A percentile compares a stretch with the other conserved stretches of the same genome.
phyloP scores from a whole-genome alignment of 2,113 vertebrate species.

The Anguilla rostrata region DNA sequence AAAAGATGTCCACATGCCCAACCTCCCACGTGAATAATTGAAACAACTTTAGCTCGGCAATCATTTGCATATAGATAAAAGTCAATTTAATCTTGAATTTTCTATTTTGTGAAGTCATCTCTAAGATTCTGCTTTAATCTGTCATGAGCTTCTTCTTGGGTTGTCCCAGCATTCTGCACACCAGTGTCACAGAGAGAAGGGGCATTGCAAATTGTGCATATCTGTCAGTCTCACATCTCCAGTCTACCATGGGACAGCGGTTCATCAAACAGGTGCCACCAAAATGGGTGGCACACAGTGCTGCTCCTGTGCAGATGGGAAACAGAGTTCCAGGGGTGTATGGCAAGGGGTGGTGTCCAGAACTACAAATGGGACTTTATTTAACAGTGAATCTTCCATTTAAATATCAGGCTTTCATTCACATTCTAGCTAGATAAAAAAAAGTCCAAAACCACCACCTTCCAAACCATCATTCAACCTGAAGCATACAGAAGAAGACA shows the following conservation, averaged over 20 bases:
- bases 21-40: constrained; percentile 41
- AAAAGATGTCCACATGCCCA: neutral
- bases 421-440: too few species aligned
- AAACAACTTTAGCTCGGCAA: constrained; percentile 40
- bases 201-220: constrained; percentile 40
- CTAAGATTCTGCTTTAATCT: constrained; percentile 43
- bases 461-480: too few species aligned
- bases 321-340: too few species aligned
- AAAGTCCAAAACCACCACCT: too few species aligned
- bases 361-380: neutral
- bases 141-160: constrained; percentile 36
- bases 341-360: neutral
- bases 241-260: neutral
- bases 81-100: constrained; percentile 46
- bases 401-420: too few species aligned
- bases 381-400: too few species aligned
- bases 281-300: neutral
- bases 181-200: neutral
- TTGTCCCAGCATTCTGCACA: neutral
- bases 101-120: constrained; percentile 37
- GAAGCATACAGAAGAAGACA: too few species aligned
- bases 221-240: neutral
- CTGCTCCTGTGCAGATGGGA: neutral
- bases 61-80: constrained; percentile 60
- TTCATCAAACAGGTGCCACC: neutral